A percentile compares a stretch with the other conserved stretches of the same genome.
phyloP scores from a whole-genome alignment of 2,113 vertebrate species.

The Enhydra lutris region DNA sequence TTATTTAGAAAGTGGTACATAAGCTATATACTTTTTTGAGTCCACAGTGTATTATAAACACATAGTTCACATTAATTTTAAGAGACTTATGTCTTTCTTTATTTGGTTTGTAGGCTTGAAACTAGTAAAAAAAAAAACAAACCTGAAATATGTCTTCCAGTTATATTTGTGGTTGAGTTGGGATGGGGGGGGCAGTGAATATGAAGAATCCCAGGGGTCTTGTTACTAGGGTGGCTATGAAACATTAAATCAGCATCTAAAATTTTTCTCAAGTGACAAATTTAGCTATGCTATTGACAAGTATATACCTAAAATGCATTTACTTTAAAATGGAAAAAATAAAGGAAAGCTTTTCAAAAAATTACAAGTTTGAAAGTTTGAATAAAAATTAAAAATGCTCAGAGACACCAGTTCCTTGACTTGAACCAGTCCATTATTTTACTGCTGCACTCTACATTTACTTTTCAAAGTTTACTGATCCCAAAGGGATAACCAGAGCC shows the following conservation, averaged over 20 bases:
- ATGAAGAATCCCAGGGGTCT: neutral
- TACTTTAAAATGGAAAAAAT: slow-evolving; percentile 31
- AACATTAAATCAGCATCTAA: slow-evolving; percentile 3
- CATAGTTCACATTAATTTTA: neutral
- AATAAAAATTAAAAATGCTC: slow-evolving; percentile 17
- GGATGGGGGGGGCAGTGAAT: neutral
- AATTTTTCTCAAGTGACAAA: slow-evolving; percentile 16
- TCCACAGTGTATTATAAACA: neutral
- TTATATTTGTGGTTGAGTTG: neutral
- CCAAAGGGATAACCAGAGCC: neutral
- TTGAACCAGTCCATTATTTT: neutral
- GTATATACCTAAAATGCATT: slow-evolving; percentile 12
- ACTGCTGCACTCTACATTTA: neutral
- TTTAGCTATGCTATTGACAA: neutral
- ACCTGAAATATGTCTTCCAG: neutral
- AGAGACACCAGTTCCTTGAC: neutral
- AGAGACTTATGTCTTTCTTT: neutral
- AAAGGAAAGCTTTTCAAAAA: neutral
- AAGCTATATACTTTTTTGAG: neutral
- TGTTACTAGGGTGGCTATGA: neutral
- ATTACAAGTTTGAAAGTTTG: slow-evolving; percentile 2
- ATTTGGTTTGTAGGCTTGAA: neutral
- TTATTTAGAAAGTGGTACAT: neutral
- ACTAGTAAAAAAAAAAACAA: neutral
- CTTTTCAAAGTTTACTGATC: neutral